Percentiles rank a stretch among this genome's conserved stretches.
phyloP scores from a whole-genome alignment of 2,888 invertebrate species.

The Pristionchus arcanus region DNA sequence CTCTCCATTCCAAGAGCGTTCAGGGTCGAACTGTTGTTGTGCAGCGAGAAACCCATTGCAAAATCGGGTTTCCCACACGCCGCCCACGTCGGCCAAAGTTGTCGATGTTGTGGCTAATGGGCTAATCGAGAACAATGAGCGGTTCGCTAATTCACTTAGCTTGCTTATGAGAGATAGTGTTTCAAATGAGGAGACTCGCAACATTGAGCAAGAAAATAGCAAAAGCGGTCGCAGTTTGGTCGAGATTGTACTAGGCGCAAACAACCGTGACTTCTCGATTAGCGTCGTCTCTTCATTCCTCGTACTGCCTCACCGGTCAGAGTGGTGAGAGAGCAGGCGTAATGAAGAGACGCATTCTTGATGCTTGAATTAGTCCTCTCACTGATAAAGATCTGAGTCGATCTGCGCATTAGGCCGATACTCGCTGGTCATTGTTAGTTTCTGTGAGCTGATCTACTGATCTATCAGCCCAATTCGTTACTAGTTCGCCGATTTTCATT shows the following conservation, averaged over 20 bases:
- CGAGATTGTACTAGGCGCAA: background rate
- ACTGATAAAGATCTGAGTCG: background rate
- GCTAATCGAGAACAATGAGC: slow-evolving; percentile 13
- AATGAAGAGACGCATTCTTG: background rate
- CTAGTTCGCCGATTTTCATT: too few relatives aligned
- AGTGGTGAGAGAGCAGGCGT: background rate
- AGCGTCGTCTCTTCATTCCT: background rate
- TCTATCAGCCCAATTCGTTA: too few relatives aligned
- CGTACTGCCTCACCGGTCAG: background rate
- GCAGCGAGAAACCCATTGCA: background rate
- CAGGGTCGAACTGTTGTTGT: background rate
- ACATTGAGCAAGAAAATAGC: background rate
- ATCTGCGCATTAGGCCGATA: background rate
- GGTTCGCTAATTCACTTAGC: background rate
- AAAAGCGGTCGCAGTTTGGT: background rate
- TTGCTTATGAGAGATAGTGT: background rate
- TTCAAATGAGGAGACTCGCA: background rate
- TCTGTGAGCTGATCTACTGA: too few relatives aligned
- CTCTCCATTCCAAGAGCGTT: background rate
- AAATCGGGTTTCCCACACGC: slow-evolving; percentile 6
- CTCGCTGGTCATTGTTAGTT: background rate
- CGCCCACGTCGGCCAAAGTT: background rate
- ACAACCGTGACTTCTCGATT: background rate
- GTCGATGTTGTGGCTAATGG: background rate
- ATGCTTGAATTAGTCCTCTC: background rate